Conservation (phyloP, 2,888 invertebrate species). For the Malacosoma neustria region DNA sequence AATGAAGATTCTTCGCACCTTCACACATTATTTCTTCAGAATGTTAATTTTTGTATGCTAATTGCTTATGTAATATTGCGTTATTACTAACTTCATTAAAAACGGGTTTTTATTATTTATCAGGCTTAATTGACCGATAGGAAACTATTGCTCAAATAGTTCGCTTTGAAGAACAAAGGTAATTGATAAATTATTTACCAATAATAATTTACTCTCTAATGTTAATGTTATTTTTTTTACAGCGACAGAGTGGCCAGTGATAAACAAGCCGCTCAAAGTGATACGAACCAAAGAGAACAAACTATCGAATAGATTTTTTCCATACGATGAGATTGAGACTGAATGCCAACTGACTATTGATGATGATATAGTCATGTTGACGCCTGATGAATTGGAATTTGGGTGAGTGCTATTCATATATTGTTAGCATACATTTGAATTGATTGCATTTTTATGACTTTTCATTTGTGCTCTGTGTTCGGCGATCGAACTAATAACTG, state of each 20-base stretch:
- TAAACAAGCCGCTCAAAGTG: slow-evolving; percentile 91
- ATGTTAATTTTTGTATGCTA: too few relatives aligned
- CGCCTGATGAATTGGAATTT: slow-evolving; percentile 96
- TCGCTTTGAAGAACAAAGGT: too few relatives aligned
- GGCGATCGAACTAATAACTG: not conserved
- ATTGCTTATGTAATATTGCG: too few relatives aligned
- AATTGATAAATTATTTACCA: too few relatives aligned
- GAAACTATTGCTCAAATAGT: too few relatives aligned
- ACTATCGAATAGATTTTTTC: slow-evolving; percentile 96
- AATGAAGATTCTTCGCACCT: too few relatives aligned
- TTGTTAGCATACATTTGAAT: not conserved
- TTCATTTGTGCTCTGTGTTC: slow-evolving; percentile 2
- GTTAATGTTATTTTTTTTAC: too few relatives aligned
- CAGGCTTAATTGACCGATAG: too few relatives aligned
- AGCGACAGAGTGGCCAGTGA: slow-evolving; percentile 93
- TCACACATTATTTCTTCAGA: too few relatives aligned
- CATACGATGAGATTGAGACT: slow-evolving; percentile 96
- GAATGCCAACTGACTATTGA: slow-evolving; percentile 96
- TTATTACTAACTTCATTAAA: too few relatives aligned
- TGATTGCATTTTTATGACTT: slow-evolving; percentile 1
- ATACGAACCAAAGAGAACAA: slow-evolving; percentile 93
- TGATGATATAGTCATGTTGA: slow-evolving; percentile 97
- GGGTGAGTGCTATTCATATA: slow-evolving; percentile 75
- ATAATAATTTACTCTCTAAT: too few relatives aligned
- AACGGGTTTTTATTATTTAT: too few relatives aligned